Conservation (phyloP, 2,113 vertebrate genomes). For the Coregonus clupeaformis region DNA sequence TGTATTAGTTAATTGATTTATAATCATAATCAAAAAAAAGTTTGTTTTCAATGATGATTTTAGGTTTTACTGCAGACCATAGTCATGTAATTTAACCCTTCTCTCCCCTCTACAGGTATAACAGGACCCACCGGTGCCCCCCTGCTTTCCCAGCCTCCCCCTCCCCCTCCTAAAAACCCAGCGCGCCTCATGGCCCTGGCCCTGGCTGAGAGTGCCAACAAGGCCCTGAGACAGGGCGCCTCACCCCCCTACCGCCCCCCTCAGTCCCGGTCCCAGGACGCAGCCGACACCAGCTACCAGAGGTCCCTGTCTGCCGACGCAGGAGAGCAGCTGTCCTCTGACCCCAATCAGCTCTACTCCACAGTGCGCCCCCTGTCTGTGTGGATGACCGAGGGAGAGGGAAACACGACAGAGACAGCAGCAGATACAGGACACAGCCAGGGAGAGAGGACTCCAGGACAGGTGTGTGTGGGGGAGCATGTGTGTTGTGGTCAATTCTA, state of each 20-base stretch:
- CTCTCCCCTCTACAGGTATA: slow-evolving; percentile 48
- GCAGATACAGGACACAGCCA: slow-evolving; percentile 10
- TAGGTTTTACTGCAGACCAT: too few species aligned
- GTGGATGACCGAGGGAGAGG: slow-evolving; percentile 46
- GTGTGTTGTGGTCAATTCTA: neutral
- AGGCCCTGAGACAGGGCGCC: slow-evolving; percentile 68
- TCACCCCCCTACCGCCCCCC: slow-evolving; percentile 55
- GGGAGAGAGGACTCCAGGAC: slow-evolving; percentile 24
- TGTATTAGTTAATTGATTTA: too few species aligned
- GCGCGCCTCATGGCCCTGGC: slow-evolving; percentile 80
- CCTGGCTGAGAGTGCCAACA: slow-evolving; percentile 78
- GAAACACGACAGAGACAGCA: slow-evolving; percentile 11
- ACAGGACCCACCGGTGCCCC: slow-evolving; percentile 47
- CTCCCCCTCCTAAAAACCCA: slow-evolving; percentile 79
- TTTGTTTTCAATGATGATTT: too few species aligned
- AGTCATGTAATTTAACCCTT: neutral
- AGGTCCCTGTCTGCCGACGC: slow-evolving; percentile 72
- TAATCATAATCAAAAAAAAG: too few species aligned
- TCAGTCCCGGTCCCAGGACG: slow-evolving; percentile 39
- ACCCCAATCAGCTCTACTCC: slow-evolving; percentile 64
- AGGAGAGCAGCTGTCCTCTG: slow-evolving; percentile 56
- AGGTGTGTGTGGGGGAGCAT: slow-evolving; percentile 33
- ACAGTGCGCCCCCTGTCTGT: slow-evolving; percentile 63
- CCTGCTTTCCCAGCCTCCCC: slow-evolving; percentile 72
- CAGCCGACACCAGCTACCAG: slow-evolving; percentile 55